Base-by-base conservation (phyloP, 2,113 vertebrate genomes). In the Stercorarius parasiticus region DNA sequence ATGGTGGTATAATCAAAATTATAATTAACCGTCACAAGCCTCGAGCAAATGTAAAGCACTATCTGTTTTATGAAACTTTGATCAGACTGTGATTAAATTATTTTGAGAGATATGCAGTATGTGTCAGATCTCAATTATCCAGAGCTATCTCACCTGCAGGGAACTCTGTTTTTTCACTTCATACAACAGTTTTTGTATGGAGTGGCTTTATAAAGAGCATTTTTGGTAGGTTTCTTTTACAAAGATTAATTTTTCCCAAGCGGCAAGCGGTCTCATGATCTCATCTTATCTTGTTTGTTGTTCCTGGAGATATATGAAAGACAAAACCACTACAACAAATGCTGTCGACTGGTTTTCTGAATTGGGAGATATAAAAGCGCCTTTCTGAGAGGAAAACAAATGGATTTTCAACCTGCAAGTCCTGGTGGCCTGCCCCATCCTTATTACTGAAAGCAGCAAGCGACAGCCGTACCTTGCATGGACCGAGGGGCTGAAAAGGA, bases 1-100 rank as follows among this genome's bases (percentile, higher is more conserved):
- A 93, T 40, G 72, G 61, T 84, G 64, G n/a, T 83, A 84, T 92
- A 94, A 96, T 96, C 93, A 95, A 97, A 98, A 96, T 94, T 93
- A 88, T 96, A 97, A 98, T 95, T 95, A 97, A 95, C 92, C 93
- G 55, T 65, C 66, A 67, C 73, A 62, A 96, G 92, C 82, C 80
- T 87, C 18, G 3, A 97, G 95, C 79, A 97, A 95, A 97, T 82
- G 59, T 91, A 96, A 96, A 97, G 62, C 42, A 81, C 80, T 93
- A 85, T 88, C 71, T 91, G n/a, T 96, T 94, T 95, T 90, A 93
- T 88, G 91, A 97, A 98, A 96, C 53, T 94, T 93, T 87, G 80
- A 96, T 97, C 90, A 92, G 42, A 70, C 66, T 40, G 74, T 70
- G 74, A 83, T 95, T 92, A 96, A 71, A 95, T 96, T 94, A 90